Evolutionary conservation across 2,888 invertebrate genomes (phyloP), one percentile per base, ranked within the genome.

Genomic region (Orchestes rusci): DNA sequence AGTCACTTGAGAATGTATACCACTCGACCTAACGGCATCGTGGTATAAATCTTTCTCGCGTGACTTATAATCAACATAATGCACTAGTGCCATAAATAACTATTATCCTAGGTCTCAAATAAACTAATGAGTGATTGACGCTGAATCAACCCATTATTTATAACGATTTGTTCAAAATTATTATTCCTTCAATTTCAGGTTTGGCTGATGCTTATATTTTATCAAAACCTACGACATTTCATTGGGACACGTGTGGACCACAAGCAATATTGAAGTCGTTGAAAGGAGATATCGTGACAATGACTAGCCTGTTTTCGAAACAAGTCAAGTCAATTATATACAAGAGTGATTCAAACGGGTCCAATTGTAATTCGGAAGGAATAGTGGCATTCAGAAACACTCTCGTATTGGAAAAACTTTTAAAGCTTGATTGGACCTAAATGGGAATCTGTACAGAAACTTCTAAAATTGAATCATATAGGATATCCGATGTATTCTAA

Each of bases 161-260:
- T n/a, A n/a, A n/a, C n/a, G n/a, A n/a, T n/a, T n/a, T n/a, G n/a
- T n/a, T n/a, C n/a, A n/a, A n/a, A n/a, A n/a, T n/a, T n/a, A n/a
- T n/a, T n/a, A n/a, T n/a, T 23, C 23, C 23, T 23, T 23, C 10
- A 10, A 8, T 84, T 36, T 70, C 79, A 18, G 79, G 80, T 16
- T 68, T 76, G 23, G 82, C 79, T 0, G 80, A 79, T 59, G 76
- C 82, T 13, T 95, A 92, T 61, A 67, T 93, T 23, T 71, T 93
- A 1, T 80, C 84, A 38, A 85, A 83, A 64, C 76, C 76, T 16
- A 83, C 88, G 2, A 92, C 91, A 8, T 94, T 79, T 62, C 79
- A 80, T 46, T 95, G 94, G 94, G 95, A 95, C 61, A 87, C 90
- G 1, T 94, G 94, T 67, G 92, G 80, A 1, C 89, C 91, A 0